Base-by-base conservation (phyloP, 1,140 invertebrate genomes). In the Ceratina calcarata region DNA sequence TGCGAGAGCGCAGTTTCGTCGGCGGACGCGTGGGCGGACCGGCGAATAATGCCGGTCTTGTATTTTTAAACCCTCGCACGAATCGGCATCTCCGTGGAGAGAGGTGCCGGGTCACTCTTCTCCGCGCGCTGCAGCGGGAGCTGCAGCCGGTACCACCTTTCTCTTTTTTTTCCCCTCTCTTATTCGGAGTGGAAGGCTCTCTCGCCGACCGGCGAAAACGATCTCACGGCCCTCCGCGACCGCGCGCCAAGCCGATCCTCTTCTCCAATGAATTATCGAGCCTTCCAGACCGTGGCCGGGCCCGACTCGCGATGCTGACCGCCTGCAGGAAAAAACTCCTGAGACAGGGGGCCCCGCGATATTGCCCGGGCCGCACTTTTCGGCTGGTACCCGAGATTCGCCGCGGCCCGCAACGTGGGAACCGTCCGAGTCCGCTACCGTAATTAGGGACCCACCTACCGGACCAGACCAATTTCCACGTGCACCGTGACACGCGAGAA, bases 21-120 rank as follows among this genome's bases (percentile, higher is more conserved):
- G 84, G 75, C 69, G 69, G 53, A 76, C 81, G 87, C 84, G 88
- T 88, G 86, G 88, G 88, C 88, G 88, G 87, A 89, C 83, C 87
- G 79, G 85, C 82, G 81, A 85, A 88, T 89, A 86, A 87, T 81
- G 82, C 82, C 69, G 72, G 83, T 80, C 76, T 89, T 87, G 80
- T 89, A 88, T 89, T 87, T 86, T 88, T 89, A 89, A 88, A 86
- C 73, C 78, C 86, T 75, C 61, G 74, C 75, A 80, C 82, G 72
- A 64, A 82, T 77, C 79, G 75, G 73, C 61, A 67, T 76, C 49
- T 64, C 77, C 24, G 32, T 7, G 51, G 68, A 45, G 76, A 72
- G 62, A 83, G 53, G 72, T 68, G 68, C 78, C 72, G 68, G 83
- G 77, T 85, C 78, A 84, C 58, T 87, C 80, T 8, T 66, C 12